These are phyloP conservation scores for Turritopsis dohrnii DNA, from an alignment of 30 jellyfish, hydroid and myxozoan genomes.

Conservation along the genomic window DNA sequence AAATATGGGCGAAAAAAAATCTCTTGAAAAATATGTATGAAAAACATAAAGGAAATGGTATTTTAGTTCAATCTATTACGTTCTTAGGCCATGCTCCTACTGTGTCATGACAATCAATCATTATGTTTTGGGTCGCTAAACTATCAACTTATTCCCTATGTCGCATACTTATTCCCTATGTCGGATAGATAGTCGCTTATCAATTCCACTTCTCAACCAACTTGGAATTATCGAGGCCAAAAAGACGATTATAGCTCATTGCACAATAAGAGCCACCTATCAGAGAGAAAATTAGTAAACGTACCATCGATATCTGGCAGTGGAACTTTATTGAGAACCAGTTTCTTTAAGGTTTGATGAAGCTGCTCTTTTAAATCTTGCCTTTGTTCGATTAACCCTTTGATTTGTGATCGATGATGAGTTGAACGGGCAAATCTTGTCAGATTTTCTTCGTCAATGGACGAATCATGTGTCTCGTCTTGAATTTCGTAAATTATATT, in stretches of 20 bases:
- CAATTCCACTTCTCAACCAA: no score
- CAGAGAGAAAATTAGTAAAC: no score
- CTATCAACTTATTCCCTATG: not conserved
- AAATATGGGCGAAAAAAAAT: not conserved
- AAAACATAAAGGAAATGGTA: not conserved
- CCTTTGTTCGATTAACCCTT: conserved; percentile 63
- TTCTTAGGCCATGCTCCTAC: no score
- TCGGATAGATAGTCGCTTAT: no score
- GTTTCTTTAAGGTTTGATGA: conserved; percentile 62
- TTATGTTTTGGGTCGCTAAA: no score
- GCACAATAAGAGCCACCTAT: no score
- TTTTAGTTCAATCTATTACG: no score
- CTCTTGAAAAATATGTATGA: not conserved
- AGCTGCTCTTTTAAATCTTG: conserved; percentile 58
- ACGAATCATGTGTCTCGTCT: not conserved
- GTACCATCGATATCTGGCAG: conserved; percentile 83
- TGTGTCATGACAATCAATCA: no score
- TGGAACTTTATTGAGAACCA: conserved; percentile 52
- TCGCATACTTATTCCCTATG: not conserved
- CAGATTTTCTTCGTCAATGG: conserved; percentile 39
- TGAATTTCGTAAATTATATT: conserved; percentile 1
- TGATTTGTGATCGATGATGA: conserved; percentile 46
- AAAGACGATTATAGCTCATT: no score
- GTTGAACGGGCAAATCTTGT: conserved; percentile 46
- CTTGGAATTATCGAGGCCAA: no score